Percentiles rank a stretch among this genome's conserved stretches.
Evolutionary conservation across 53 echinoderm and acorn worm species (phyloP).

Genomic region (Mesocentrotus franciscanus): DNA sequence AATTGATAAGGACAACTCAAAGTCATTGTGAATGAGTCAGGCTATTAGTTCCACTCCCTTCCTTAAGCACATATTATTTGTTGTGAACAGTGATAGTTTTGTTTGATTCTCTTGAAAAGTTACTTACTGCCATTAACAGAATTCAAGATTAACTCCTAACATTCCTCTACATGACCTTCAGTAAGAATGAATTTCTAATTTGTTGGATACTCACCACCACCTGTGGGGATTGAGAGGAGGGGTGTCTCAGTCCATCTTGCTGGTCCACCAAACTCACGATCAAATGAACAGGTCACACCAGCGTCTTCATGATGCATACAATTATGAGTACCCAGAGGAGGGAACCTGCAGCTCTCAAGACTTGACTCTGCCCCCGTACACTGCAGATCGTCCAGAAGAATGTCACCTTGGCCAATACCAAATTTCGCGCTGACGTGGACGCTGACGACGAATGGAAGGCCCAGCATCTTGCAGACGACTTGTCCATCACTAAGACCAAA

Average conservation of each 20-base stretch:
- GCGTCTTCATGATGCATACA: conserved; percentile 56
- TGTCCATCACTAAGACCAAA: conserved; percentile 39
- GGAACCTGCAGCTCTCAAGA: conserved; percentile 7
- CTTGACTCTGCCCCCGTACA: conserved; percentile 30
- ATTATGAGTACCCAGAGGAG: conserved; percentile 41
- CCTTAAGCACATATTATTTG: no score
- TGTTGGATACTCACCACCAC: background rate
- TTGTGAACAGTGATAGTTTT: no score
- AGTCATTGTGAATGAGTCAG: no score
- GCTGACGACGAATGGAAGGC: conserved; percentile 3
- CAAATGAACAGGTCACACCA: conserved; percentile 49
- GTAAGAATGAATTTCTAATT: no score
- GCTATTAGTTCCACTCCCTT: no score
- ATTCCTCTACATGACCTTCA: no score
- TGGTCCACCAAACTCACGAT: background rate
- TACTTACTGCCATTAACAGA: no score
- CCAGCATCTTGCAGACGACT: conserved; percentile 57
- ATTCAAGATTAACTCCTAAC: no score
- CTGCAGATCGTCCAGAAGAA: conserved; percentile 54
- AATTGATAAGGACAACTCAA: no score
- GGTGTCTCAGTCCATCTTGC: conserved; percentile 10
- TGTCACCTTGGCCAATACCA: conserved; percentile 4
- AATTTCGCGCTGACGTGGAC: conserved; percentile 9
- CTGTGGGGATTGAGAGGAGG: background rate
- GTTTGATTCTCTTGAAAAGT: no score